Conservation (phyloP, 2,113 vertebrate genomes). For the Henicopernis longicauda region DNA sequence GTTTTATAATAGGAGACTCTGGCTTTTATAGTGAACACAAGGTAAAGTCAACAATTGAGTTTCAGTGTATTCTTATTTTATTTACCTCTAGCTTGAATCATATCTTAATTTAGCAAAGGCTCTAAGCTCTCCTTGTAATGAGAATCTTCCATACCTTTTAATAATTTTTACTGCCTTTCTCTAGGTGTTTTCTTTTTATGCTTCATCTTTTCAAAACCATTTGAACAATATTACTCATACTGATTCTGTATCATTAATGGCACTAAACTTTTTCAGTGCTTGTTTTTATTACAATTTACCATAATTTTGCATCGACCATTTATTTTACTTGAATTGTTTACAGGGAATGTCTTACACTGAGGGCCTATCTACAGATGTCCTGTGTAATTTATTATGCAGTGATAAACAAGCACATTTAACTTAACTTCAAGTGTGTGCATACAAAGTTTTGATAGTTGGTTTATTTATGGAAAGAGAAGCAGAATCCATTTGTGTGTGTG, state of each 20-base stretch:
- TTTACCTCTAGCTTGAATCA: not conserved
- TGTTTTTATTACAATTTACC: not conserved
- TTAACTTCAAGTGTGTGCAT: not conserved
- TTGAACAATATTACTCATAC: not conserved
- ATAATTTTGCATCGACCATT: not conserved
- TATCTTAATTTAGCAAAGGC: not conserved
- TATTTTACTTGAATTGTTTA: not conserved
- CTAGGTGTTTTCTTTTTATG: not conserved
- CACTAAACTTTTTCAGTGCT: not conserved
- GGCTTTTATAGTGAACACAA: not conserved
- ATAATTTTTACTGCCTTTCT: not conserved
- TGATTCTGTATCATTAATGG: not conserved
- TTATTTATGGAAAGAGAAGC: not conserved
- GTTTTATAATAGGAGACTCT: not conserved
- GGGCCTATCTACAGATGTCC: not conserved
- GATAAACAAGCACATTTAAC: not conserved
- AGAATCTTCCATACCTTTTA: not conserved
- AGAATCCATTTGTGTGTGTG: not conserved
- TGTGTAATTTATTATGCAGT: rapidly evolving
- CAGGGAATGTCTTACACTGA: not conserved
- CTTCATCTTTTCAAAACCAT: not conserved
- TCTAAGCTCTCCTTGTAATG: not conserved
- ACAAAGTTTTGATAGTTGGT: not conserved
- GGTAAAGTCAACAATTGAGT: not conserved
- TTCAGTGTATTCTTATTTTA: not conserved